These are phyloP conservation scores for Thymelicus lineola DNA, from an alignment of 2,888 invertebrate species.

Conservation along the genomic window DNA sequence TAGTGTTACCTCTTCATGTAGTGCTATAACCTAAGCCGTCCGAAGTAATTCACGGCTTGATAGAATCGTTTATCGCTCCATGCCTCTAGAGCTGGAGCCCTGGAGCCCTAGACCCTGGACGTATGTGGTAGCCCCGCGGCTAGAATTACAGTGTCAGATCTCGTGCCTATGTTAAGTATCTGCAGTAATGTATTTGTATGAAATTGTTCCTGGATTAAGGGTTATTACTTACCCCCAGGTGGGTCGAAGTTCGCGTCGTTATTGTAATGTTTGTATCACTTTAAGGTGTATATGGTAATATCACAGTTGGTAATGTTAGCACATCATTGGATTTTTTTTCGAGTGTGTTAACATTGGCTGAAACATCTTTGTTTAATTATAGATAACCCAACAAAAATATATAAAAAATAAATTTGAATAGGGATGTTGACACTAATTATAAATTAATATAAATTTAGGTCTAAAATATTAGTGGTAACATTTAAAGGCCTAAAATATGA, in stretches of 20 bases:
- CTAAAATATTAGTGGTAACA: no score
- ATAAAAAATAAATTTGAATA: no score
- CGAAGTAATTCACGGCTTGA: neutral
- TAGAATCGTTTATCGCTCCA: conserved; percentile 2
- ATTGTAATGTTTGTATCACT: neutral
- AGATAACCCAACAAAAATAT: no score
- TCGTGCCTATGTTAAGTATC: conserved; percentile 2
- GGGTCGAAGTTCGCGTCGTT: neutral
- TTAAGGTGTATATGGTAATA: neutral
- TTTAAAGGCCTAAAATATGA: no score
- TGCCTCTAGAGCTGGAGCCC: neutral
- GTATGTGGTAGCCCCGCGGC: conserved; percentile 4
- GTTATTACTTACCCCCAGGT: neutral
- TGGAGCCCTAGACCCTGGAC: neutral
- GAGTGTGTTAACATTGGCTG: no score
- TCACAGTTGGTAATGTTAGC: no score
- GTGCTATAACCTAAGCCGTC: neutral
- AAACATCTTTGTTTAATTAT: no score
- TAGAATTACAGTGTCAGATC: conserved; percentile 3
- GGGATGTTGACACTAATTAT: no score
- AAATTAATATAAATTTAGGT: no score
- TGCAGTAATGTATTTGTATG: conserved; percentile 1
- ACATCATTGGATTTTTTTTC: no score
- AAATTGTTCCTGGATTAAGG: conserved; percentile 7
- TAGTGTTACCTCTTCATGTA: no score